A percentile compares a stretch with the other conserved stretches of the same genome.
phyloP scores from a whole-genome alignment of 2,888 invertebrate genomes.

The Mesoligia furuncula region DNA sequence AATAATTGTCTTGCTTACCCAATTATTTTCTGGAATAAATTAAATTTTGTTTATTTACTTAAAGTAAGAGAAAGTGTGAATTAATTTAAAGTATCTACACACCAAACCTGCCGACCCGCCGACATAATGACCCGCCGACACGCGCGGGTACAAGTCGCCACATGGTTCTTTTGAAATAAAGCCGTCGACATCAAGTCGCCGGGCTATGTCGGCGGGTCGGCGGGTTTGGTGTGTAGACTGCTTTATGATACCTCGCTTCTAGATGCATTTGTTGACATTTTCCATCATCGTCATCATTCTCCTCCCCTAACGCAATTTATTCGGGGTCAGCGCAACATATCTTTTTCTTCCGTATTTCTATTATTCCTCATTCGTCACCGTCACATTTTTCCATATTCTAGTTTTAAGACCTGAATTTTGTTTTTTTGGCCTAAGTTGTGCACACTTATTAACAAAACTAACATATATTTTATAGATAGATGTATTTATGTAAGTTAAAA shows the following conservation, averaged over 20 bases:
- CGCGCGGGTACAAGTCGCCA: too few species aligned
- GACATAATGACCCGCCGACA: too few species aligned
- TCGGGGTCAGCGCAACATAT: background rate
- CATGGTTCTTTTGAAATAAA: too few species aligned
- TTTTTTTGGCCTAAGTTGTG: background rate
- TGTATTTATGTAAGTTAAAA: background rate
- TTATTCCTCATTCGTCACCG: background rate
- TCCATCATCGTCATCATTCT: background rate
- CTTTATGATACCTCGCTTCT: background rate
- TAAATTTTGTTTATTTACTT: background rate
- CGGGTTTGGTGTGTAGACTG: too few species aligned
- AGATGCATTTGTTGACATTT: conserved; percentile 19
- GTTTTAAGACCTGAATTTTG: background rate
- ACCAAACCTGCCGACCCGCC: too few species aligned
- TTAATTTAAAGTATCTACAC: too few species aligned
- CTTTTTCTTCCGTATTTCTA: background rate
- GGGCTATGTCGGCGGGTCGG: too few species aligned
- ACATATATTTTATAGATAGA: background rate
- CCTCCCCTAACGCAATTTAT: background rate
- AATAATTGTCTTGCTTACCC: background rate
- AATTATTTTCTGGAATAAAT: background rate
- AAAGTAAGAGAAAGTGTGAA: background rate
- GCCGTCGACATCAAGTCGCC: too few species aligned
- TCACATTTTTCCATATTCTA: background rate
- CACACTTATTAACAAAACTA: background rate